Evolutionary conservation across 2,888 invertebrate species (phyloP).

Genomic region (Netelia virgata): DNA sequence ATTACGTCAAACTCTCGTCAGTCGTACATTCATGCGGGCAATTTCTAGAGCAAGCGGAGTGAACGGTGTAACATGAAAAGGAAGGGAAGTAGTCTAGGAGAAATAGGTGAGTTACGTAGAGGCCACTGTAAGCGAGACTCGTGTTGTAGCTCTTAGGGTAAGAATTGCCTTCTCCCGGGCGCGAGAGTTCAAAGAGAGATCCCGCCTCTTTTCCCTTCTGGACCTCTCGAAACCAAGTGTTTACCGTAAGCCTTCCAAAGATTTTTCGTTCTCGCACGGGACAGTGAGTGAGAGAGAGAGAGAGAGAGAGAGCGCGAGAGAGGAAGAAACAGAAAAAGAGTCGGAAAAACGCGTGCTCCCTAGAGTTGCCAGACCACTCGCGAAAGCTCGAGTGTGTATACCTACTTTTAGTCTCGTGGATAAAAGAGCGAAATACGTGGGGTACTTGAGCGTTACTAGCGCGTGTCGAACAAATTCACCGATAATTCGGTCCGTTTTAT

Average conservation of each 20-base stretch:
- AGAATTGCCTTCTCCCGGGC: slow-evolving; percentile 36
- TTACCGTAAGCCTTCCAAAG: slow-evolving; percentile 41
- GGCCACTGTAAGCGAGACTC: slow-evolving; percentile 4
- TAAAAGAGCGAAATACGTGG: slow-evolving; percentile 14
- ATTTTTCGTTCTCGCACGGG: slow-evolving; percentile 36
- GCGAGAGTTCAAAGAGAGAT: slow-evolving; percentile 41
- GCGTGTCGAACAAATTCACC: background rate
- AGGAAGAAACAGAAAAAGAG: background rate
- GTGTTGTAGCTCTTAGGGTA: slow-evolving; percentile 21
- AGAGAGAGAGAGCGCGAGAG: too few species aligned
- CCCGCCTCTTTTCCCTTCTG: slow-evolving; percentile 1
- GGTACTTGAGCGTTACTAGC: background rate
- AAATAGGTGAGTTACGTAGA: slow-evolving; percentile 11
- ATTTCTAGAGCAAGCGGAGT: background rate
- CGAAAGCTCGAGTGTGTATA: slow-evolving; percentile 34
- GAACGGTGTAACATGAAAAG: background rate
- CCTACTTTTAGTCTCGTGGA: slow-evolving; percentile 8
- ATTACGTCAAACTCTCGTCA: background rate
- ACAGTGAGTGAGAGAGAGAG: background rate
- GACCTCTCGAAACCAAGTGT: slow-evolving; percentile 40
- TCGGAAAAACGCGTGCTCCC: slow-evolving; percentile 1
- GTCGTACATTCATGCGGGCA: background rate
- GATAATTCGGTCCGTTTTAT: background rate
- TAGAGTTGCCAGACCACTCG: slow-evolving; percentile 32
- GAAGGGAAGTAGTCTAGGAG: background rate